Percentiles rank a stretch among this genome's conserved stretches.
Evolutionary conservation across 2,888 invertebrate genomes (phyloP).

Genomic region (Sipha maydis): DNA sequence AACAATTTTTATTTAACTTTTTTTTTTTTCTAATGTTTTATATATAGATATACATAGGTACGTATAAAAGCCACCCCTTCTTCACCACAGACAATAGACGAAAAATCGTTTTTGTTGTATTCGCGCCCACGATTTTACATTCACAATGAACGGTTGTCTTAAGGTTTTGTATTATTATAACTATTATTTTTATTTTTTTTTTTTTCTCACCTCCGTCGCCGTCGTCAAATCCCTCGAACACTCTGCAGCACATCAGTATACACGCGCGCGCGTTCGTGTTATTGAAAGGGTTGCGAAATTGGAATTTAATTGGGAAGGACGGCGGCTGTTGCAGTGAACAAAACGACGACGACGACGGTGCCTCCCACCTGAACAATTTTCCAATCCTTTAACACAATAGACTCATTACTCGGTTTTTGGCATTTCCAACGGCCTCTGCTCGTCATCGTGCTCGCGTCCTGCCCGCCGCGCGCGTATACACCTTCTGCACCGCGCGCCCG

Average conservation of each 20-base stretch:
- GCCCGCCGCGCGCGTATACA: too few species aligned
- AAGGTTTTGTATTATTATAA: background rate
- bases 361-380: constrained; percentile 60
- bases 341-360: constrained; percentile 12
- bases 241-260: background rate
- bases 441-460: background rate
- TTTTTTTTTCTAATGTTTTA: background rate
- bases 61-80: constrained; percentile 43
- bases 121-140: constrained; percentile 53
- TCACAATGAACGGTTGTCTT: constrained; percentile 52
- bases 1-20: constrained; percentile 41
- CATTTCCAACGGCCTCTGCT: constrained; percentile 41
- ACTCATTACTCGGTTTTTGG: constrained; percentile 62
- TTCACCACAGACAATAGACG: constrained; percentile 43
- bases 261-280: background rate
- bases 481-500: background rate
- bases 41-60: background rate
- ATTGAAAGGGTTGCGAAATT: constrained; percentile 60
- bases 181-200: background rate
- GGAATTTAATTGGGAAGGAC: constrained; percentile 59
- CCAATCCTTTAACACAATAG: constrained; percentile 61
- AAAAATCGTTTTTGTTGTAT: constrained; percentile 57
- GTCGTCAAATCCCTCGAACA: constrained; percentile 13
- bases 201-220: constrained; percentile 36
- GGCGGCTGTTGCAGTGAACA: constrained; percentile 30